phyloP scores from a whole-genome alignment of 2,113 vertebrate species.

The Bungarus multicinctus region DNA sequence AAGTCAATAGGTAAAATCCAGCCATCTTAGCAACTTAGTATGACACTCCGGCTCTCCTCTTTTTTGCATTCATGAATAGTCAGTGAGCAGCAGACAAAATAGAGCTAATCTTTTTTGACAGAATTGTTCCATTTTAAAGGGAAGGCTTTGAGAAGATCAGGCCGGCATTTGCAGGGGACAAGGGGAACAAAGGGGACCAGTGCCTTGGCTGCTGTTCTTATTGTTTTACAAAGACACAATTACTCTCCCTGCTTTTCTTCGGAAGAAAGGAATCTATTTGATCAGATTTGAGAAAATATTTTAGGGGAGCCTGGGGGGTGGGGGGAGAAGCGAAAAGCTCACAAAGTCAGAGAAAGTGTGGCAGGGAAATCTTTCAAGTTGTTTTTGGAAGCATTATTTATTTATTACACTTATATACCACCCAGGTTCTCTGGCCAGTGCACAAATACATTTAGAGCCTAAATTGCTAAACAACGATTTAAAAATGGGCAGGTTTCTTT shows the following conservation, averaged over 20 bases:
- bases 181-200: slow-evolving; percentile 70
- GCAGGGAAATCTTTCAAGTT: slow-evolving; percentile 39
- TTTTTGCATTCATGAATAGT: slow-evolving; percentile 86
- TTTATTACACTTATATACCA: background rate
- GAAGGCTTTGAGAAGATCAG: slow-evolving; percentile 74
- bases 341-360: slow-evolving; percentile 53
- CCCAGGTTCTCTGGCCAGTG: background rate
- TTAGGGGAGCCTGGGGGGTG: background rate
- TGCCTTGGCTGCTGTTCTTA: slow-evolving; percentile 22
- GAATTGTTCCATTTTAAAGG: slow-evolving; percentile 84
- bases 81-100: slow-evolving; percentile 85
- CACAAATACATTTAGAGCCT: background rate
- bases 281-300: slow-evolving; percentile 44
- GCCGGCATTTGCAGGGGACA: slow-evolving; percentile 66
- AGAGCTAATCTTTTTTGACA: slow-evolving; percentile 90
- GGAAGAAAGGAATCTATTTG: slow-evolving; percentile 9
- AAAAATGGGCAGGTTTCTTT: background rate
- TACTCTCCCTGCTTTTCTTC: background rate
- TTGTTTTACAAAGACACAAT: slow-evolving; percentile 64
- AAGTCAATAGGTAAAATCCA: slow-evolving; percentile 80
- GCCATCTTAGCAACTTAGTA: slow-evolving; percentile 82
- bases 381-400: background rate
- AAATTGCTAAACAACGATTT: background rate
- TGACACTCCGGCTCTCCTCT: slow-evolving; percentile 79
- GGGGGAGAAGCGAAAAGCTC: slow-evolving; percentile 32